These are phyloP conservation scores for Acrocephalus kingi DNA, from an alignment of 2,113 vertebrate species.

Conservation along the genomic window DNA sequence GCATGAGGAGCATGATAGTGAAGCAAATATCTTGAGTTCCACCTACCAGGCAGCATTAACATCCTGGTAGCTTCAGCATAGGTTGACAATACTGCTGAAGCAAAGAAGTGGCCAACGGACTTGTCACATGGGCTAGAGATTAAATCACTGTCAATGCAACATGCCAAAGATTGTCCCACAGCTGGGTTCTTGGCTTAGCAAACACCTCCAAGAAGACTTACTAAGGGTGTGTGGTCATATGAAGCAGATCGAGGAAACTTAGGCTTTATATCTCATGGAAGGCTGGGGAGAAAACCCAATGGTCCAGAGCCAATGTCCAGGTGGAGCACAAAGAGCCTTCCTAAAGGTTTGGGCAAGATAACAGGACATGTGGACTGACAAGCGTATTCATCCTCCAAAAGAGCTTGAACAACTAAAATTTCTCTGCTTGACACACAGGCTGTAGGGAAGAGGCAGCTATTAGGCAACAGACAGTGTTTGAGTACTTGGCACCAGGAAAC, in stretches of 20 bases:
- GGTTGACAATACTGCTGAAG: not conserved
- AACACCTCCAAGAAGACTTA: not conserved
- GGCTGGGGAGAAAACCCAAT: not conserved
- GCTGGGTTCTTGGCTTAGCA: not conserved
- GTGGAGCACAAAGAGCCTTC: not conserved
- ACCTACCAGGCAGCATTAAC: not conserved
- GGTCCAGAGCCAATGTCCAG: not conserved
- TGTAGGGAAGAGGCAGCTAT: not conserved
- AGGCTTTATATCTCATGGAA: not conserved
- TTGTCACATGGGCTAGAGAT: not conserved
- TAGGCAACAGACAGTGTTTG: not conserved
- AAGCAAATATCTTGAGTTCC: not conserved
- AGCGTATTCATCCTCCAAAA: fast-evolving
- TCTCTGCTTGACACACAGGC: not conserved
- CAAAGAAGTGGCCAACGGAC: not conserved
- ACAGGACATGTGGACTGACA: fast-evolving
- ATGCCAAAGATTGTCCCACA: not conserved
- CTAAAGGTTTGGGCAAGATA: not conserved
- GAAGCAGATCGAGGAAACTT: not conserved
- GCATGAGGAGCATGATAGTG: not conserved
- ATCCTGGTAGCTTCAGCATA: fast-evolving
- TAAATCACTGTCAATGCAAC: not conserved
- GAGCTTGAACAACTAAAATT: not conserved
- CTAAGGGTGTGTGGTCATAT: not conserved
- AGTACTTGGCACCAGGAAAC: not conserved